These are phyloP conservation scores for Tapirus indicus DNA, from an alignment of 2,797 vertebrate species.

Conservation along the genomic window DNA sequence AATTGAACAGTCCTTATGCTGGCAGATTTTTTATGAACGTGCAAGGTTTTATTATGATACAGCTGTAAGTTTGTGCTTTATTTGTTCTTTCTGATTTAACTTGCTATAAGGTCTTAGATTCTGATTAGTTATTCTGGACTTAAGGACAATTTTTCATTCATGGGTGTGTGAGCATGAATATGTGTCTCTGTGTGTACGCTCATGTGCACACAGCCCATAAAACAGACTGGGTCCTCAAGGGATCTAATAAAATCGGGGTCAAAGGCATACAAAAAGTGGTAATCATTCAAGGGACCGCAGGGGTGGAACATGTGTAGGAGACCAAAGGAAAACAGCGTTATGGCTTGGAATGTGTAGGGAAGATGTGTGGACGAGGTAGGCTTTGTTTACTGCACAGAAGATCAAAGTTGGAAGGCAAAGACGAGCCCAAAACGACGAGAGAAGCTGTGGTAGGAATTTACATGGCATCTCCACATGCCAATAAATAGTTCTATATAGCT, in stretches of 20 bases:
- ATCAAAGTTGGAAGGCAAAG: neutral
- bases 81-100: slow-evolving; percentile 29
- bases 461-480: neutral
- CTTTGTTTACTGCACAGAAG: neutral
- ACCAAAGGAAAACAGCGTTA: neutral
- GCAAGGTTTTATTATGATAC: slow-evolving; percentile 24
- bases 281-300: neutral
- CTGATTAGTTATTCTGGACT: neutral
- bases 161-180: neutral
- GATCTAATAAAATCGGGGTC: neutral
- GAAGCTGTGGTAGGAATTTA: neutral
- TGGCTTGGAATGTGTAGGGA: neutral
- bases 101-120: neutral
- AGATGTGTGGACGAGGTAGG: neutral
- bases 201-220: neutral
- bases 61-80: slow-evolving; percentile 28
- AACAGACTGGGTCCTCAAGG: neutral
- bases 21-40: slow-evolving; percentile 15
- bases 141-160: neutral
- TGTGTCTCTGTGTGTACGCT: neutral
- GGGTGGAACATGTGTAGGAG: neutral
- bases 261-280: neutral
- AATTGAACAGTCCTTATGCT: slow-evolving; percentile 42
- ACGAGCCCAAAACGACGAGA: neutral
- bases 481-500: neutral